Conservation (phyloP, 2,113 vertebrate genomes). For the Plecotus auritus region DNA sequence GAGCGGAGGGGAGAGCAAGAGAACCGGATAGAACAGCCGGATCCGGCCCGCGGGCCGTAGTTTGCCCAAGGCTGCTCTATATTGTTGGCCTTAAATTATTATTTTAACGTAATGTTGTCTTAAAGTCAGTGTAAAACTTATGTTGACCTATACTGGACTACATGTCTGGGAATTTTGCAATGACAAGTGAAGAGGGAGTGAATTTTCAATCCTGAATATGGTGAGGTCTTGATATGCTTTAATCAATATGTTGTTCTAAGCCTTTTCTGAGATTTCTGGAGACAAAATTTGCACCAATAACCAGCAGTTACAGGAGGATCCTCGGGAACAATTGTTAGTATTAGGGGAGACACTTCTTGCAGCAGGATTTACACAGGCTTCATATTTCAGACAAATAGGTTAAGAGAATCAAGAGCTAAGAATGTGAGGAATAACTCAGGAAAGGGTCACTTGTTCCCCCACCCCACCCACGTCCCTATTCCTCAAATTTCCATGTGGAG, state of each 20-base stretch:
- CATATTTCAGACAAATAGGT: neutral
- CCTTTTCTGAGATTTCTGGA: neutral
- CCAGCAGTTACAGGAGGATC: neutral
- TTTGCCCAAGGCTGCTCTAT: neutral
- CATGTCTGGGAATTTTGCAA: neutral
- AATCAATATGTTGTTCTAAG: neutral
- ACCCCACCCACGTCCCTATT: too few species aligned
- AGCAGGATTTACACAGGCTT: neutral
- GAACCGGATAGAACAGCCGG: too few species aligned
- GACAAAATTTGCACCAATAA: neutral
- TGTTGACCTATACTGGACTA: neutral
- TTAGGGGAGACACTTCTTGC: neutral
- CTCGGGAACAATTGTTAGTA: neutral
- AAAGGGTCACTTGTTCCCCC: neutral
- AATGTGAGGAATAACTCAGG: neutral
- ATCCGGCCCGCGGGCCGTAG: too few species aligned
- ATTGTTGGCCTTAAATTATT: neutral
- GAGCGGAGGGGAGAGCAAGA: too few species aligned
- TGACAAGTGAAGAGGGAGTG: neutral
- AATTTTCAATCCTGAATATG: neutral
- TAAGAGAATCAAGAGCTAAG: neutral
- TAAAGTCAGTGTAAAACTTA: neutral
- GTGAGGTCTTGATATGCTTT: neutral
- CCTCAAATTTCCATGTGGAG: neutral
- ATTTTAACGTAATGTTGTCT: neutral